Evolutionary conservation across 2,888 invertebrate genomes (phyloP), one percentile per base, ranked within the genome.

Genomic region (Leptinotarsa peninsularis): DNA sequence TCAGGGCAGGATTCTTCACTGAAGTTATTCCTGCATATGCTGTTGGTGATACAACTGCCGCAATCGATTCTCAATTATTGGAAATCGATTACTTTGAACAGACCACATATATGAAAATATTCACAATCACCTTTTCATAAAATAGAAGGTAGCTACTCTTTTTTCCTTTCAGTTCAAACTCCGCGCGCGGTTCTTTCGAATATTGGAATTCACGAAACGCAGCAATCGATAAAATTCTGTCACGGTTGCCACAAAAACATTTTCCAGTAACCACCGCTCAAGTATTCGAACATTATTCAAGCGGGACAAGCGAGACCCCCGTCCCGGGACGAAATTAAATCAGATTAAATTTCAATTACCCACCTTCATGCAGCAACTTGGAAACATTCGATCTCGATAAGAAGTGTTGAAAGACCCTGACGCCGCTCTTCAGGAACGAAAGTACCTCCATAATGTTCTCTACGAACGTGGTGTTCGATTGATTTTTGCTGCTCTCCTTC

Each of bases 401-500:
- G 83, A 92, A 92, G 85, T 92, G 91, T 83, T 92, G 91, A 85
- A 92, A 92, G 70, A 92, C 92, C 84, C 91, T 89, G 74, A 92
- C 92, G 75, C 92, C 91, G 78, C 90, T 91, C 86, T 92, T 92
- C 84, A 92, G 90, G 86, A 90, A 91, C 79, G 90, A 89, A 80
- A 92, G 86, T 83, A 92, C 89, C 82, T 90, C 89, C 82, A 89
- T 87, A 80, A 90, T 87, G 81, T 89, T 89, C 80, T 90, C 89
- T 70, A 90, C 86, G 82, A 89, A 89, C 56, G 87, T 87, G 74
- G 84, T 83, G 77, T 88, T 88, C 73, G 83, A 82, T 77, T 81
- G 83, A 79, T 79, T 81, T 78, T 82, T 84, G 75, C 66, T 76
- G 67, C 83, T 79, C 72, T 84, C 86, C 77, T 86, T 85, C 49